These are phyloP conservation scores for Cerastis leucographa DNA, from an alignment of 2,888 invertebrate genomes.

Conservation along the genomic window DNA sequence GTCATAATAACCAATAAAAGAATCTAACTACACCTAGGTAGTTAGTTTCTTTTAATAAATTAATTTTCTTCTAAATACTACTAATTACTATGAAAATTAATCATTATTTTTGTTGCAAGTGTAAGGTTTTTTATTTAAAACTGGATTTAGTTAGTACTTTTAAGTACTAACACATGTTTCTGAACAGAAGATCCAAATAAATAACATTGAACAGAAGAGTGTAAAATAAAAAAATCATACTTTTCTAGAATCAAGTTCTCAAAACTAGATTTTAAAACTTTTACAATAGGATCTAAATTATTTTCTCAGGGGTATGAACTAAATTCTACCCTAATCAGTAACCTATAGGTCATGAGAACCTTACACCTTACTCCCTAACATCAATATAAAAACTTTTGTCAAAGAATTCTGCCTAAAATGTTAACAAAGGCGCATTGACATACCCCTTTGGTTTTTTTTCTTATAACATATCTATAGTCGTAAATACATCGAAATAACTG, in stretches of 20 bases:
- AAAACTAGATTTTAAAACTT: conserved; percentile 9
- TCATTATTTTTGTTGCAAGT: not conserved
- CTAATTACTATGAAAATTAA: not conserved
- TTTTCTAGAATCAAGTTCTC: not conserved
- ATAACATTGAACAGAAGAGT: not conserved
- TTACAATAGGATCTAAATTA: not conserved
- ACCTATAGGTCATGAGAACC: conserved; percentile 61
- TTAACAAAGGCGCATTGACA: conserved; percentile 43
- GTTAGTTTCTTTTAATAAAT: too few species aligned
- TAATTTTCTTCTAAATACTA: too few species aligned
- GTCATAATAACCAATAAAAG: not conserved
- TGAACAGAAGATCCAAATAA: conserved; percentile 35
- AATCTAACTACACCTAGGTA: too few species aligned
- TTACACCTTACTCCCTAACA: conserved; percentile 20
- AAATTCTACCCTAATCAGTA: conserved; percentile 48
- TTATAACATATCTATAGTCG: conserved; percentile 72
- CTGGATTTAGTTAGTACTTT: not conserved
- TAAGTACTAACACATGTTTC: not conserved
- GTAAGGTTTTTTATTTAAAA: not conserved
- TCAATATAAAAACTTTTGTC: conserved; percentile 14
- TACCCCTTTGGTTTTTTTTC: conserved; percentile 63
- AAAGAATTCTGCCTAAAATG: conserved; percentile 31
- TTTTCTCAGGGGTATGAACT: conserved; percentile 47
- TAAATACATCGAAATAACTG: conserved; percentile 79
- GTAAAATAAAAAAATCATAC: conserved; percentile 4